phyloP scores from a whole-genome alignment of 2,888 invertebrate genomes.

The Platypus cylindrus region DNA sequence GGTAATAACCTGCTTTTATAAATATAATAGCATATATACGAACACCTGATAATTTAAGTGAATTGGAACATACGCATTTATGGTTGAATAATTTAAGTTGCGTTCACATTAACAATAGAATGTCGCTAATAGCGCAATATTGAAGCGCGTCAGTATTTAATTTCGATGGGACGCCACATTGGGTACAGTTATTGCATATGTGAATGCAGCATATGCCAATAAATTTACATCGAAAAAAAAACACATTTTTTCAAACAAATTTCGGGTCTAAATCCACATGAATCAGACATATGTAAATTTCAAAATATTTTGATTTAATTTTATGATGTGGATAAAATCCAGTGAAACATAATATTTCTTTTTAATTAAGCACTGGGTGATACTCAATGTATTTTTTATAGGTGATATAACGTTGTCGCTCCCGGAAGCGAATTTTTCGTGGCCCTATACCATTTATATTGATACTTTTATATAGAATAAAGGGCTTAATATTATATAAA shows the following conservation, averaged over 20 bases:
- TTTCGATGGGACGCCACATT: too few relatives aligned
- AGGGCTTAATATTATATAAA: constrained; percentile 8
- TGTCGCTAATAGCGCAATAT: too few relatives aligned
- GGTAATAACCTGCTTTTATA: too few relatives aligned
- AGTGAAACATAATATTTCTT: constrained; percentile 13
- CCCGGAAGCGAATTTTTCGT: constrained; percentile 6
- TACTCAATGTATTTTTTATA: constrained; percentile 7
- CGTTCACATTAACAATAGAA: too few relatives aligned
- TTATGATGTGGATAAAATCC: constrained; percentile 12
- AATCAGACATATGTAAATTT: constrained; percentile 1
- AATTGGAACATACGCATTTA: too few relatives aligned
- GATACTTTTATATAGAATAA: constrained; percentile 4
- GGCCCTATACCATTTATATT: constrained; percentile 2
- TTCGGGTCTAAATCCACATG: background rate
- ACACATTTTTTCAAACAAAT: background rate
- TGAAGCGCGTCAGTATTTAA: too few relatives aligned
- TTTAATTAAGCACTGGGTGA: constrained; percentile 11
- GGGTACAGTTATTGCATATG: too few relatives aligned
- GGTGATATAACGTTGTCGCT: constrained; percentile 4
- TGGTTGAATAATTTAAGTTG: too few relatives aligned
- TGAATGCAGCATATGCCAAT: too few relatives aligned
- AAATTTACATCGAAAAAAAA: too few relatives aligned
- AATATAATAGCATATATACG: too few relatives aligned
- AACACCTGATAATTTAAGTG: too few relatives aligned
- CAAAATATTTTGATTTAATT: constrained; percentile 12